Percentiles rank a stretch among this genome's conserved stretches.
Evolutionary conservation across 2,888 invertebrate genomes (phyloP).

Genomic region (Caenorhabditis uteleia): DNA sequence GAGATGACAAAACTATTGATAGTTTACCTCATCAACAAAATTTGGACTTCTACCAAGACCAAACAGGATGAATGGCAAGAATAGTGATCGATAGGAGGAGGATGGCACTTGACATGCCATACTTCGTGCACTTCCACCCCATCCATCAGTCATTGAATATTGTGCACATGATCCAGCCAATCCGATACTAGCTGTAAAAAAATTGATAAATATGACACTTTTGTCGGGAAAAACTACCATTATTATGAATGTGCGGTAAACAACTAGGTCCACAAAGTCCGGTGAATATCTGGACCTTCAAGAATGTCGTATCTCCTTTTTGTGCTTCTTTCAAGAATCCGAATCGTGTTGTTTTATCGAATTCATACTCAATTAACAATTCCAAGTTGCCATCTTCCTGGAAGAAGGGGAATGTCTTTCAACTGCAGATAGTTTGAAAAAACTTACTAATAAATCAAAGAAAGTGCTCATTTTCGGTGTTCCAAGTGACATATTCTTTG

Average conservation of each 20-base stretch:
- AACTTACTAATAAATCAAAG: conserved; percentile 45
- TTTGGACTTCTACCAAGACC: conserved; percentile 97
- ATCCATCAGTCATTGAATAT: conserved; percentile 59
- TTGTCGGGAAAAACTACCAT: too few species aligned
- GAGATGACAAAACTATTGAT: background rate
- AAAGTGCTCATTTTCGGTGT: conserved; percentile 36
- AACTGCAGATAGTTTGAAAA: conserved; percentile 26
- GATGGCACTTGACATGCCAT: conserved; percentile 59
- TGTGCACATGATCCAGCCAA: conserved; percentile 66
- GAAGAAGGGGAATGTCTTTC: too few species aligned
- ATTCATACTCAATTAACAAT: conserved; percentile 63
- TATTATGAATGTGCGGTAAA: conserved; percentile 10
- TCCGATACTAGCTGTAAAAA: conserved; percentile 60
- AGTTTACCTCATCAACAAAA: conserved; percentile 79
- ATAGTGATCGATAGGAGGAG: conserved; percentile 78
- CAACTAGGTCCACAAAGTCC: conserved; percentile 43
- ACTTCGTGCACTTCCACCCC: conserved; percentile 51
- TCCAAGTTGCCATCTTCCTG: conserved; percentile 69
- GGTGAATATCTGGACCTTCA: conserved; percentile 67
- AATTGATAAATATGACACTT: background rate
- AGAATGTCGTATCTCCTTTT: conserved; percentile 68
- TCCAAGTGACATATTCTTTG: conserved; percentile 39
- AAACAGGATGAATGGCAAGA: conserved; percentile 91
- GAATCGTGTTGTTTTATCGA: conserved; percentile 8
- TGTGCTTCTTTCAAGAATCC: conserved; percentile 50